These are phyloP conservation scores for Fragum whitleyi DNA, from an alignment of 2,888 invertebrate species.

Conservation along the genomic window DNA sequence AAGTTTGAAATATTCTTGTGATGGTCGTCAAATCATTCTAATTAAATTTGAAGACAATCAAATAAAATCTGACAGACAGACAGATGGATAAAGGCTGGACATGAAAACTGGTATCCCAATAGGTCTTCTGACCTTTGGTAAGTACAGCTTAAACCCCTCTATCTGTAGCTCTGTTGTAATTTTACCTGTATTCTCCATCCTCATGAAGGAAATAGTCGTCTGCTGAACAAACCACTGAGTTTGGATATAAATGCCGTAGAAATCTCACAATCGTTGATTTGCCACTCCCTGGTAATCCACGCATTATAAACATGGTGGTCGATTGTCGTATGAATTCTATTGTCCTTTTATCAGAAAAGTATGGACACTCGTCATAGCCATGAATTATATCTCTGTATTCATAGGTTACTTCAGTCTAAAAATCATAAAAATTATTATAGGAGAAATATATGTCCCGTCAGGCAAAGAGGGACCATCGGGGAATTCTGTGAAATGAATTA, in stretches of 20 bases:
- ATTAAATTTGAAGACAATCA: too few species aligned
- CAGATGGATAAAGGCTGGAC: too few species aligned
- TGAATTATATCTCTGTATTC: constrained; percentile 5
- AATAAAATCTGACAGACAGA: too few species aligned
- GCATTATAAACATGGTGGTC: constrained; percentile 83
- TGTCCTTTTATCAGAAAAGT: constrained; percentile 69
- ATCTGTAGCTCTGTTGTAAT: too few species aligned
- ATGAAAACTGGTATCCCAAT: too few species aligned
- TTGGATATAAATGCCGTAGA: constrained; percentile 73
- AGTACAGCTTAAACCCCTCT: too few species aligned
- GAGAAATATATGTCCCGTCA: too few species aligned
- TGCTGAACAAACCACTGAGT: constrained; percentile 82
- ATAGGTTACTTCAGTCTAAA: not conserved
- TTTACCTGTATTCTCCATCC: constrained; percentile 73
- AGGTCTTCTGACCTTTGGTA: too few species aligned
- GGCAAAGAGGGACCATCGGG: too few species aligned
- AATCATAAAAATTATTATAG: not conserved
- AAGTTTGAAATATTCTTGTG: too few species aligned
- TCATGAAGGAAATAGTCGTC: constrained; percentile 81
- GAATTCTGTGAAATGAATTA: too few species aligned
- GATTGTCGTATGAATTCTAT: constrained; percentile 65
- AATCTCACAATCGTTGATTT: constrained; percentile 82
- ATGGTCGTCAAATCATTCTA: too few species aligned
- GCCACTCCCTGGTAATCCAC: constrained; percentile 84
- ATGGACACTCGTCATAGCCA: constrained; percentile 59